Conservation (phyloP, 2,797 vertebrate genomes). For the Ptychobarbus kaznakovi region DNA sequence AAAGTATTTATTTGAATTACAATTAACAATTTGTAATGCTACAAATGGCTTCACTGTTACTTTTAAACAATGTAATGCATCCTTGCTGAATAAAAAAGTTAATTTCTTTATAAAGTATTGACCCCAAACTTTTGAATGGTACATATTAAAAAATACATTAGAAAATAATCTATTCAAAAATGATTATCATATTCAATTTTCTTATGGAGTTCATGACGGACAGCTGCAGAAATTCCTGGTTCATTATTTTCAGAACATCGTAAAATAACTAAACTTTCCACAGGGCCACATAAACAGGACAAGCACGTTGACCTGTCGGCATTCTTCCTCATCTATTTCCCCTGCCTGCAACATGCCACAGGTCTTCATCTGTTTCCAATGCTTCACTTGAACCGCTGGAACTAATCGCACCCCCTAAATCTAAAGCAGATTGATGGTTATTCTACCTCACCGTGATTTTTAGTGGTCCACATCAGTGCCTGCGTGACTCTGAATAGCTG, state of each 20-base stretch:
- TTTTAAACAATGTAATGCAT: not conserved
- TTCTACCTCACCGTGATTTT: slow-evolving; percentile 61
- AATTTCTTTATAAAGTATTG: not conserved
- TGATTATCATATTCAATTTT: not conserved
- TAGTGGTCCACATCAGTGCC: slow-evolving; percentile 55
- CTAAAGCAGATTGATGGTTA: slow-evolving; percentile 74
- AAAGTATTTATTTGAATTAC: not conserved
- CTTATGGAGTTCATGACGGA: slow-evolving; percentile 9
- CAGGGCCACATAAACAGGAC: slow-evolving; percentile 53
- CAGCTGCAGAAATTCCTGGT: slow-evolving; percentile 62
- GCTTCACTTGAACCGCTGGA: slow-evolving; percentile 74
- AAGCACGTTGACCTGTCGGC: slow-evolving; percentile 54
- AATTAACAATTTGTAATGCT: not conserved
- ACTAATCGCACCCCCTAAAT: slow-evolving; percentile 75
- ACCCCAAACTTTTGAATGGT: not conserved
- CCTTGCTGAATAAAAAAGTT: not conserved
- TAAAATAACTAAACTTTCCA: slow-evolving; percentile 64
- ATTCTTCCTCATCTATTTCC: slow-evolving; percentile 55
- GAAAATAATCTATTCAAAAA: not conserved
- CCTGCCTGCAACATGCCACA: slow-evolving; percentile 57
- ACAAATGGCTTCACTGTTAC: not conserved
- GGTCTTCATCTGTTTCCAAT: slow-evolving; percentile 81
- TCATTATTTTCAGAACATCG: slow-evolving; percentile 58
- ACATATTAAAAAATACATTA: not conserved
- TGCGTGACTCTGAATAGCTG: slow-evolving; percentile 42